These are phyloP conservation scores for Pachyseris speciosa DNA, from an alignment of 64 coral and sea anemone genomes.

Conservation along the genomic window DNA sequence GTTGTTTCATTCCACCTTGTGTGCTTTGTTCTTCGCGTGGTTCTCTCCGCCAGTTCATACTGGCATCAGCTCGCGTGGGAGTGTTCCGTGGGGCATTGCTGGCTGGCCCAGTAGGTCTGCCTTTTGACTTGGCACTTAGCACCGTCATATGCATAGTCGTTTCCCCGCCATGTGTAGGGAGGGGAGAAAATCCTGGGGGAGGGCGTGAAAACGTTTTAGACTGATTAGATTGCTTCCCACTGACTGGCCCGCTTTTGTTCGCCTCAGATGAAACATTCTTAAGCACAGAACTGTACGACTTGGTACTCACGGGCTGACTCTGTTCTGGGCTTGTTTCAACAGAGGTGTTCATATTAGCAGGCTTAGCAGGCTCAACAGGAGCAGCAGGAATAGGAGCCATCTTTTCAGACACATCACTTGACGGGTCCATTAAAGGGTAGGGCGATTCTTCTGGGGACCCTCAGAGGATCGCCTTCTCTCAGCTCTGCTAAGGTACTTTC, in stretches of 20 bases:
- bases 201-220: conserved; percentile 40
- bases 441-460: neutral
- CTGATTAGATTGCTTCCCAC: conserved; percentile 19
- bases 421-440: neutral
- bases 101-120: neutral
- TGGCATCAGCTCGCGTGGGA: neutral
- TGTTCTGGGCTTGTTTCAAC: conserved; percentile 5
- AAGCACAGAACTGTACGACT: conserved; percentile 62
- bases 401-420: conserved; percentile 17
- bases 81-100: neutral
- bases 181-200: conserved; percentile 56
- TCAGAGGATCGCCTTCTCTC: conserved; percentile 25
- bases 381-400: neutral
- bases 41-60: conserved; percentile 12
- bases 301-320: neutral
- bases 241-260: neutral
- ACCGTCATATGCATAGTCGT: conserved; percentile 23
- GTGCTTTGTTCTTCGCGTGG: neutral
- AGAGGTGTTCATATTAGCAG: neutral
- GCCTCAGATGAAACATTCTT: conserved; percentile 33
- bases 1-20: neutral
- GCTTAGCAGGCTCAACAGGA: neutral
- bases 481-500: neutral
- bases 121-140: conserved; percentile 18
- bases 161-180: conserved; percentile 56